Base-by-base conservation (phyloP, 1,140 invertebrate species). In the Diachasmimorpha longicaudata region DNA sequence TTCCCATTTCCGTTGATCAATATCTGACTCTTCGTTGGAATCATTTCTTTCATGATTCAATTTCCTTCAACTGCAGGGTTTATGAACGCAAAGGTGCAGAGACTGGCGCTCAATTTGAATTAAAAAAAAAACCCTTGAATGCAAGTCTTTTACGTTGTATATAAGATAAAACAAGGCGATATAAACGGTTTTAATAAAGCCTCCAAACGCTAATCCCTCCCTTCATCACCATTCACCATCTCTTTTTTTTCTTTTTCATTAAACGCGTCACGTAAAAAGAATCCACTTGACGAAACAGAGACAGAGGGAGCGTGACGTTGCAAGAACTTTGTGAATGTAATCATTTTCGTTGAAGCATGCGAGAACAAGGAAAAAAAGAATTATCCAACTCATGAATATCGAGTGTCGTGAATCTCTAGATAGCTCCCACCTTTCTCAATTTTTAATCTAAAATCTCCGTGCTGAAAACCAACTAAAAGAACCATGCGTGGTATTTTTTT, bases 181-280 rank as follows among this genome's bases (percentile, higher is more conserved):
- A 83, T 85, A 84, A 82, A 82, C 79, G 77, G 81, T 84, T 85
- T 84, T 85, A 85, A 85, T 84, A 85, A 85, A 85, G 81, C 80
- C 78, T 77, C 79, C 74, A 21, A 66, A 42, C n/a, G 36, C 10
- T 23, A 55, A 16, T 55, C n/a, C 19, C 19, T n/a, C 14, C 6
- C n/a, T 55, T 42, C 39, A 55, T 55, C 19, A 19, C 2, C 6
- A 19, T 55, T 55, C 48, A 3, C 48, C 9, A 48, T 3, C 31
- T 31, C 31, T 48, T 48, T 48, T 52, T 55, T 55, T 55, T 16
- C n/a, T 55, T 55, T 21, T 55, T 55, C 48, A 55, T 55, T 55
- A 19, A 55, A 21, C n/a, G 9, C 48, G 16, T 13, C 36, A 37
- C 16, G 67, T 16, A 39, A 39, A 9, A 16, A 16, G 31, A n/a